Evolutionary conservation across 1,140 invertebrate genomes (phyloP).

Genomic region (Arctopsyche grandis): DNA sequence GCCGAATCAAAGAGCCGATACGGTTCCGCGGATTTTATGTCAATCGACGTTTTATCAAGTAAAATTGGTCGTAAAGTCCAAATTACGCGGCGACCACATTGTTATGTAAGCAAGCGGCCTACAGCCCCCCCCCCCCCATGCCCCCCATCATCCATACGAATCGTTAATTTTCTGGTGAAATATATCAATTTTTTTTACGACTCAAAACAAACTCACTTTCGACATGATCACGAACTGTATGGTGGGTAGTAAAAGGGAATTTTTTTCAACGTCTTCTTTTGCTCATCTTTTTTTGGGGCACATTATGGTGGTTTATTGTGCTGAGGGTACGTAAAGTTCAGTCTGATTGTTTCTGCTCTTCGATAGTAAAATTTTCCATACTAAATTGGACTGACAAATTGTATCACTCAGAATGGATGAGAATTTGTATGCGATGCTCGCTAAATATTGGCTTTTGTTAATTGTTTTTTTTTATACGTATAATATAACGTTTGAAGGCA

Average conservation of each 20-base stretch:
- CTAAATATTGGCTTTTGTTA: no score
- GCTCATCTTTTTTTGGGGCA: not conserved
- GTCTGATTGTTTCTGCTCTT: no score
- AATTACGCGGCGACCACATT: constrained; percentile 24
- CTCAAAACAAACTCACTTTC: not conserved
- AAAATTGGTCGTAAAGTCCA: constrained; percentile 28
- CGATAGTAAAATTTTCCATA: no score
- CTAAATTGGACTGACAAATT: no score
- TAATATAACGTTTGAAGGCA: no score
- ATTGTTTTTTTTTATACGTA: no score
- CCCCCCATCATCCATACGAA: not conserved
- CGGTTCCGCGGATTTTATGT: constrained; percentile 24
- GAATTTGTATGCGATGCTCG: no score
- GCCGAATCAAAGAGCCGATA: not conserved
- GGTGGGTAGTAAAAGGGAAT: not conserved
- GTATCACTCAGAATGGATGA: no score
- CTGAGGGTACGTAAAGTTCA: no score
- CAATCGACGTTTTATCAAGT: constrained; percentile 30
- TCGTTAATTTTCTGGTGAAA: constrained; percentile 19
- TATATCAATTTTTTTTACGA: constrained; percentile 11
- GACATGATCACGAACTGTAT: not conserved
- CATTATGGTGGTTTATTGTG: not conserved
- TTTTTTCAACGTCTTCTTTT: constrained; percentile 17
- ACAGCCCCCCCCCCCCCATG: not conserved
- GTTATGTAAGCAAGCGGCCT: constrained; percentile 13